Evolutionary conservation across 2,113 vertebrate genomes (phyloP).

Genomic region (Siniperca chuatsi): DNA sequence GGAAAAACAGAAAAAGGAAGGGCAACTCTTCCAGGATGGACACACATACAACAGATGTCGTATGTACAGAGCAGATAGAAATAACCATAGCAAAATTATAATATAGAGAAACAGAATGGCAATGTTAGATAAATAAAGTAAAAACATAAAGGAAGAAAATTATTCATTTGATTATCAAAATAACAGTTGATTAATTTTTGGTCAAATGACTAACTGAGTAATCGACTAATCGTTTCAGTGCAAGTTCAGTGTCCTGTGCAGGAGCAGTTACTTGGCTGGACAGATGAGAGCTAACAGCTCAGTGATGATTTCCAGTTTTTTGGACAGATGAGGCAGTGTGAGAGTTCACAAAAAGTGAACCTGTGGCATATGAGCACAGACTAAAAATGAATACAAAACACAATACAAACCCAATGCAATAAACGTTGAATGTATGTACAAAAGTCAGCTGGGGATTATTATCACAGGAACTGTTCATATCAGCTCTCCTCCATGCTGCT

Average conservation of each 20-base stretch:
- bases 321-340: neutral
- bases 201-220: neutral
- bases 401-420: neutral
- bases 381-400: neutral
- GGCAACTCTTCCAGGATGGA: neutral
- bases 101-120: too few species aligned
- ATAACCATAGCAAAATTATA: too few species aligned
- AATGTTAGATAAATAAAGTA: neutral
- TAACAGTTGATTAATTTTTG: neutral
- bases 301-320: neutral
- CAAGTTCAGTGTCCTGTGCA: neutral
- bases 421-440: neutral
- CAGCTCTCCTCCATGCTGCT: neutral
- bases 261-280: neutral
- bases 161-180: too few species aligned
- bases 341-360: neutral
- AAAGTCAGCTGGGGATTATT: constrained; percentile 22
- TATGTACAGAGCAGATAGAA: neutral
- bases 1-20: neutral
- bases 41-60: neutral
- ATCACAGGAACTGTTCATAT: neutral
- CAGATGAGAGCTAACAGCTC: neutral
- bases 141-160: too few species aligned
- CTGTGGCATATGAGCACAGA: neutral
- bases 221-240: neutral